Conservation (phyloP, 1,140 invertebrate genomes). For the Dinothrombium tinctorium region DNA sequence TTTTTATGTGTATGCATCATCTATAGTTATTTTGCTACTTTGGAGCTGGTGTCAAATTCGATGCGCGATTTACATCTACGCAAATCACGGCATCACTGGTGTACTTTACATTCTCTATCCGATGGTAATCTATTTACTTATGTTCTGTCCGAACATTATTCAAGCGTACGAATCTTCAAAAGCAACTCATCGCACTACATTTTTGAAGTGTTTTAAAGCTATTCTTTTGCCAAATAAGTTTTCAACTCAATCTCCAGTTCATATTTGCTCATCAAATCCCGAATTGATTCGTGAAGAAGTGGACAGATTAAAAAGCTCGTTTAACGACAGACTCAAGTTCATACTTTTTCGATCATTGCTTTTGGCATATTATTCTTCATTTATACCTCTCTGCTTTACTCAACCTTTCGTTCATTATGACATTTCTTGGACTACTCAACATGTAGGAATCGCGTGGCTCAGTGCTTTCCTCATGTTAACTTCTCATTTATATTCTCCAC, state of each 20-base stretch:
- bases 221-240: constrained; percentile 8
- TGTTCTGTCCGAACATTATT: constrained; percentile 11
- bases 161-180: constrained; percentile 5
- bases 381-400: constrained; percentile 69
- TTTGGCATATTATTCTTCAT: constrained; percentile 68
- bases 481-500: constrained; percentile 44
- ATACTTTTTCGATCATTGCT: constrained; percentile 67
- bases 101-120: constrained; percentile 11
- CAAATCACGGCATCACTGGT: constrained; percentile 5
- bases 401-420: constrained; percentile 64
- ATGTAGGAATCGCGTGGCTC: constrained; percentile 53
- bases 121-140: constrained; percentile 10
- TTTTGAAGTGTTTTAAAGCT: neutral
- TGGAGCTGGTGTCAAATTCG: constrained; percentile 3
- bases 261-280: constrained; percentile 24
- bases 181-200: constrained; percentile 1
- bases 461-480: constrained; percentile 56
- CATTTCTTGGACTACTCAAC: constrained; percentile 50
- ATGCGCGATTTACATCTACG: constrained; percentile 3
- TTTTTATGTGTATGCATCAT: constrained; percentile 1
- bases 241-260: constrained; percentile 13
- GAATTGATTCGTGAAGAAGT: constrained; percentile 52
- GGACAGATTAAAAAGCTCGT: constrained; percentile 53
- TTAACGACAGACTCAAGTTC: constrained; percentile 64
- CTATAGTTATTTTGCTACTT: constrained; percentile 2